These are phyloP conservation scores for Linnaemya vulpina DNA, from an alignment of 2,888 invertebrate species.

Conservation along the genomic window DNA sequence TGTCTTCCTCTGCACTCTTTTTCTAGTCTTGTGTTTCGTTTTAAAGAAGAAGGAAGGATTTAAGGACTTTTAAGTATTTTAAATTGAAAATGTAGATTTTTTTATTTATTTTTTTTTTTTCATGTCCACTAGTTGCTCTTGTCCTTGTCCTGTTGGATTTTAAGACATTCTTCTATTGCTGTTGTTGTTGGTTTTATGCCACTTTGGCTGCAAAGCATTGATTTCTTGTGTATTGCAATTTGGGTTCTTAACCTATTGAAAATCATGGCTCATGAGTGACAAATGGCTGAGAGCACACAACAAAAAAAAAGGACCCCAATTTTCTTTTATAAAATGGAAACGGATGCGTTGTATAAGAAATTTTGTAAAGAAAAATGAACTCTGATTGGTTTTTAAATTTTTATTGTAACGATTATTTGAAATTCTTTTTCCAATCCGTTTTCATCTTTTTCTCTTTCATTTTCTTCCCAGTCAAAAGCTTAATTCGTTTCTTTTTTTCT, in stretches of 20 bases:
- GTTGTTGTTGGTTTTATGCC: not conserved
- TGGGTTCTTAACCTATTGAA: conserved; percentile 19
- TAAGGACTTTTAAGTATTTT: conserved; percentile 12
- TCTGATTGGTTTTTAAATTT: not conserved
- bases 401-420: conserved; percentile 54
- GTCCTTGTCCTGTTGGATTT: not conserved
- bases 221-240: conserved; percentile 18
- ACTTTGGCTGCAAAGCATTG: not conserved
- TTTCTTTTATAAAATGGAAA: not conserved
- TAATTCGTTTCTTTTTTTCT: conserved; percentile 12
- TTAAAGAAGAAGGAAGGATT: not conserved
- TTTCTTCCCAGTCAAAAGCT: conserved; percentile 28
- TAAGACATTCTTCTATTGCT: not conserved
- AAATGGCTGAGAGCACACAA: not conserved
- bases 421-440: conserved; percentile 53
- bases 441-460: not conserved
- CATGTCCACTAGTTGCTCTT: conserved; percentile 33
- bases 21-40: not conserved
- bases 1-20: conserved; percentile 1
- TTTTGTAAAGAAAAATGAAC: conserved; percentile 4
- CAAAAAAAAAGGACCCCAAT: not conserved
- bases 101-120: not conserved
- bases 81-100: not conserved
- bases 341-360: conserved; percentile 2
- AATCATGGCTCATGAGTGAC: not conserved